Percentiles rank a stretch among this genome's conserved stretches.
phyloP scores from a whole-genome alignment of 2,797 vertebrate genomes.

The Capromys pilorides region DNA sequence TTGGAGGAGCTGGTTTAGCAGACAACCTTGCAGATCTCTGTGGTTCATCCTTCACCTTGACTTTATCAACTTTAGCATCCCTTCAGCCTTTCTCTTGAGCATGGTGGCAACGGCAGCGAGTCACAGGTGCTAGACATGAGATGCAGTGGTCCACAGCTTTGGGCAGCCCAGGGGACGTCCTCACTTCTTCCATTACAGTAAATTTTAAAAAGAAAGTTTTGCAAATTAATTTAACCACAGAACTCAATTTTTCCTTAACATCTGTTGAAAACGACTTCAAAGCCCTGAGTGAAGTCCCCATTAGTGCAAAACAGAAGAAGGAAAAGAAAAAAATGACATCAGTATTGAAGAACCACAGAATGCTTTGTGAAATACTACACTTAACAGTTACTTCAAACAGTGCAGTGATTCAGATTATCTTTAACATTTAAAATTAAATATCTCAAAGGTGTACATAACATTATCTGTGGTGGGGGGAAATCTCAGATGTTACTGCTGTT shows the following conservation, averaged over 20 bases:
- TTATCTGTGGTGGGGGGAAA: background rate
- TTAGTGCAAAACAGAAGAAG: too few species aligned
- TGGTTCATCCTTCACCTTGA: too few species aligned
- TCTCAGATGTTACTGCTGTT: background rate
- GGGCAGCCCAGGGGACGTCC: too few species aligned
- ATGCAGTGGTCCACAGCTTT: too few species aligned
- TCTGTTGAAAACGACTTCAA: conserved; percentile 37
- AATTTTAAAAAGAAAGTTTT: conserved; percentile 35
- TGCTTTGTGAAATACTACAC: conserved; percentile 28
- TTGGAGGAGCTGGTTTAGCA: too few species aligned
- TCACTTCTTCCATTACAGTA: too few species aligned
- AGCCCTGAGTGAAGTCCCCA: too few species aligned
- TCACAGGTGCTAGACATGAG: too few species aligned
- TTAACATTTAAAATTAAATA: conserved; percentile 49
- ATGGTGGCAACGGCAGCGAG: too few species aligned
- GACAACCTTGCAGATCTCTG: too few species aligned
- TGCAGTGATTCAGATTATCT: conserved; percentile 13
- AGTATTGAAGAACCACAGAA: background rate
- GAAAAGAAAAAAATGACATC: conserved; percentile 27
- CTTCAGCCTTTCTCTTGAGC: too few species aligned
- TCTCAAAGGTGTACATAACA: background rate
- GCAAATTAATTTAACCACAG: conserved; percentile 24
- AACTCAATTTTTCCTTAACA: background rate
- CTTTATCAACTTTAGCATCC: too few species aligned
- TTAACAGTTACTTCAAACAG: background rate